A percentile compares a stretch with the other conserved stretches of the same genome.
Evolutionary conservation across 2,797 vertebrate genomes (phyloP).

Genomic region (Sebastes glaucus): DNA sequence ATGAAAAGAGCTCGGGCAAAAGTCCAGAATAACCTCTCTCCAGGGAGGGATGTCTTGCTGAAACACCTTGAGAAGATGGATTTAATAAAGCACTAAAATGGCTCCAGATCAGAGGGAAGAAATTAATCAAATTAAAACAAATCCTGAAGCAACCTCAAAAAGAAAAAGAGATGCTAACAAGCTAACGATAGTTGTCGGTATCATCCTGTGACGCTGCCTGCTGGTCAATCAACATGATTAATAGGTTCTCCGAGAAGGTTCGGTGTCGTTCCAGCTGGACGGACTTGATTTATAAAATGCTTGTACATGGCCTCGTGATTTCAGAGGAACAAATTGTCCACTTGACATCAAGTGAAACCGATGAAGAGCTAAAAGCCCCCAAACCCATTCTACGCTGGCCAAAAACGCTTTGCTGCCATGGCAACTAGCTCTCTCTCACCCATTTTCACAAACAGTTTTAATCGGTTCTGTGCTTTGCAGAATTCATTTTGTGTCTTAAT

Average conservation of each 20-base stretch:
- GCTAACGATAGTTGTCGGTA: too few species aligned
- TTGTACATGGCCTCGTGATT: neutral
- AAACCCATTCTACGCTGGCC: neutral
- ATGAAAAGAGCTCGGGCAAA: neutral
- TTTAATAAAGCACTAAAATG: neutral
- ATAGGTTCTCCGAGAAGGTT: too few species aligned
- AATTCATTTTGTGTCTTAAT: neutral
- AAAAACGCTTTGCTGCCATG: conserved; percentile 10
- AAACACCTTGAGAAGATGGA: neutral
- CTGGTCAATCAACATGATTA: neutral
- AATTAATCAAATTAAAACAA: neutral
- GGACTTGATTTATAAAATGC: too few species aligned
- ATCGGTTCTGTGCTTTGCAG: neutral
- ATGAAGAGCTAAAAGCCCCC: neutral
- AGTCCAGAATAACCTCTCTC: neutral
- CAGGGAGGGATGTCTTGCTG: too few species aligned
- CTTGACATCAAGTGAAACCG: neutral
- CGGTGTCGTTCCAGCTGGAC: too few species aligned
- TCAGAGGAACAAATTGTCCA: conserved; percentile 5
- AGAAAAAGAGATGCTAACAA: neutral
- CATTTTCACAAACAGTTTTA: neutral
- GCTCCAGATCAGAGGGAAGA: neutral
- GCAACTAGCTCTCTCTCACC: neutral
- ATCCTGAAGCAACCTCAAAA: neutral
- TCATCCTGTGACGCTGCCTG: too few species aligned